phyloP scores from a whole-genome alignment of 2,888 invertebrate genomes.

The Clanis bilineata region DNA sequence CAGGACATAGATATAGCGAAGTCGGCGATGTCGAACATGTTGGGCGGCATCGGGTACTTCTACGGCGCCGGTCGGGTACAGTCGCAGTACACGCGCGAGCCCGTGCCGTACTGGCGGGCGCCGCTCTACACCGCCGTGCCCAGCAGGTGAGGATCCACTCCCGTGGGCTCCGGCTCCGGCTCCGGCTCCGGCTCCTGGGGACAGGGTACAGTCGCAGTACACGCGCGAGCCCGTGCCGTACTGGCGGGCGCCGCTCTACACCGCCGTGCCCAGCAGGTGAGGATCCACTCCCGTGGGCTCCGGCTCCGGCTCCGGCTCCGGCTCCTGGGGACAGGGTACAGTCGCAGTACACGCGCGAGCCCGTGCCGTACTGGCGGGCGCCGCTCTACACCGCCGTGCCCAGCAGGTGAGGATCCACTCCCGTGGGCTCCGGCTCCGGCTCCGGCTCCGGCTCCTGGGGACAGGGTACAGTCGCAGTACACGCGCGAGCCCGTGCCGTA shows the following conservation, averaged over 20 bases:
- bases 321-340: slow-evolving; percentile 93
- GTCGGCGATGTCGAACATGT: slow-evolving; percentile 94
- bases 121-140: slow-evolving; percentile 96
- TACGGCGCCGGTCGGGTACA: slow-evolving; percentile 95
- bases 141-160: slow-evolving; percentile 50
- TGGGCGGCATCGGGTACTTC: slow-evolving; percentile 98
- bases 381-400: slow-evolving; percentile 96
- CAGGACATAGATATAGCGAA: slow-evolving; percentile 89
- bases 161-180: slow-evolving; percentile 85
- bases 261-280: slow-evolving; percentile 91
- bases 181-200: slow-evolving; percentile 98
- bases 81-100: slow-evolving; percentile 89
- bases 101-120: slow-evolving; percentile 97
- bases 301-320: slow-evolving; percentile 97
- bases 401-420: slow-evolving; percentile 50
- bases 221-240: slow-evolving; percentile 95
- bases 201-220: slow-evolving; percentile 90
- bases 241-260: slow-evolving; percentile 95
- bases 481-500: slow-evolving; percentile 95
- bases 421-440: slow-evolving; percentile 85
- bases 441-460: slow-evolving; percentile 98
- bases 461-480: slow-evolving; percentile 90
- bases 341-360: slow-evolving; percentile 89
- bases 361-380: slow-evolving; percentile 97
- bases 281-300: background rate